These are phyloP conservation scores for Papilio helenus DNA, from an alignment of 1,140 invertebrate genomes.

Conservation along the genomic window DNA sequence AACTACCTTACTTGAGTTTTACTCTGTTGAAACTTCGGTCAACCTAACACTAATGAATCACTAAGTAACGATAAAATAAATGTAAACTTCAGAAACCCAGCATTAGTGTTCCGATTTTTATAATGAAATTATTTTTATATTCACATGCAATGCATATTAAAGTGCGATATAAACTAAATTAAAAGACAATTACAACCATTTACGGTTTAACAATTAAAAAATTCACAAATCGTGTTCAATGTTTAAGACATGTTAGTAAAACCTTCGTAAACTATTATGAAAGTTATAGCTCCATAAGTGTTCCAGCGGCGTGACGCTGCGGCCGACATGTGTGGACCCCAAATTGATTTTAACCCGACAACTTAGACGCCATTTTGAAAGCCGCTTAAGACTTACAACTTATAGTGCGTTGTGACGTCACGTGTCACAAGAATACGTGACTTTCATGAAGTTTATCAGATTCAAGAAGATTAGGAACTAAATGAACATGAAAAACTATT, in stretches of 20 bases:
- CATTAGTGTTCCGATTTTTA: too few species aligned
- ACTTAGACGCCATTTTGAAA: constrained; percentile 35
- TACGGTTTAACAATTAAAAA: too few species aligned
- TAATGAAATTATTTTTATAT: too few species aligned
- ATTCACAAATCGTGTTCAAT: background rate
- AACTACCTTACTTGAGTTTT: too few species aligned
- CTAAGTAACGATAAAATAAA: too few species aligned
- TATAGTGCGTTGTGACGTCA: constrained; percentile 1
- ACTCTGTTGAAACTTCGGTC: too few species aligned
- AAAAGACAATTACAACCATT: too few species aligned
- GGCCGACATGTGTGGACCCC: constrained; percentile 26
- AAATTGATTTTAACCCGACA: constrained; percentile 39
- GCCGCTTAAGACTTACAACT: constrained; percentile 31
- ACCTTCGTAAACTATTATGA: constrained; percentile 29
- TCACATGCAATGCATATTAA: too few species aligned
- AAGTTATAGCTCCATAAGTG: constrained; percentile 32
- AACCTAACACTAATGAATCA: too few species aligned
- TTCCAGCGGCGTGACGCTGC: constrained; percentile 28
- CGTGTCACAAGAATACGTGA: background rate
- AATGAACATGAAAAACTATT: background rate
- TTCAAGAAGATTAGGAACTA: background rate
- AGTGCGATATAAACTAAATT: too few species aligned
- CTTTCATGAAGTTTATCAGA: background rate
- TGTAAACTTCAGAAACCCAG: too few species aligned
- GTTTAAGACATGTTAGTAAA: background rate